A percentile compares a stretch with the other conserved stretches of the same genome.
Conservation (phyloP, 2,113 vertebrate genomes). For the Hystrix brachyura region DNA sequence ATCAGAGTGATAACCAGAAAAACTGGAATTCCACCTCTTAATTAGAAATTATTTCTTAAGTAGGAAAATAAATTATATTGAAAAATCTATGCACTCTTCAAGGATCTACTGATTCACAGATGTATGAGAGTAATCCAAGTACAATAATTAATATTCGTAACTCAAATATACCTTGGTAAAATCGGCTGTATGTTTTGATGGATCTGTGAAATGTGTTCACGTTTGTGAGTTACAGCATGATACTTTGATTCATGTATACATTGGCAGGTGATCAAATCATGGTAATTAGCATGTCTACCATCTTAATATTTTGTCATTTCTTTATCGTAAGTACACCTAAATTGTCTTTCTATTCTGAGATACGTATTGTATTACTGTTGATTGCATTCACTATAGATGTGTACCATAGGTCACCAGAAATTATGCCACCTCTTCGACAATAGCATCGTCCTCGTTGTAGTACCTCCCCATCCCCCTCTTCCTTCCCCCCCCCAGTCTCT, state of each 20-base stretch:
- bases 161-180: not conserved
- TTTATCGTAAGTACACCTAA: not conserved
- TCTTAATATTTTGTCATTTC: not conserved
- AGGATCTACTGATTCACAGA: not conserved
- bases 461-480: too few relatives aligned
- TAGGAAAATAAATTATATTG: not conserved
- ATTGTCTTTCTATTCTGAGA: not conserved
- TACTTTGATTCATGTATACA: not conserved
- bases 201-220: not conserved
- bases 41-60: not conserved
- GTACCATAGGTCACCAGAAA: not conserved
- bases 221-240: too few relatives aligned
- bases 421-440: not conserved
- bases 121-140: not conserved
- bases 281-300: not conserved
- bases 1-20: not conserved
- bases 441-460: rapidly evolving
- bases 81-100: rapidly evolving
- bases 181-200: not conserved
- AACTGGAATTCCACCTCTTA: not conserved
- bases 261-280: too few relatives aligned
- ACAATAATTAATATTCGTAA: not conserved
- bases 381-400: not conserved
- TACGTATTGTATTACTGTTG: too few relatives aligned
- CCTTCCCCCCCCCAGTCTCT: not conserved